Percentiles rank a stretch among this genome's conserved stretches.
Conservation (phyloP, 2,888 invertebrate genomes). For the Cephus rjabovi region DNA sequence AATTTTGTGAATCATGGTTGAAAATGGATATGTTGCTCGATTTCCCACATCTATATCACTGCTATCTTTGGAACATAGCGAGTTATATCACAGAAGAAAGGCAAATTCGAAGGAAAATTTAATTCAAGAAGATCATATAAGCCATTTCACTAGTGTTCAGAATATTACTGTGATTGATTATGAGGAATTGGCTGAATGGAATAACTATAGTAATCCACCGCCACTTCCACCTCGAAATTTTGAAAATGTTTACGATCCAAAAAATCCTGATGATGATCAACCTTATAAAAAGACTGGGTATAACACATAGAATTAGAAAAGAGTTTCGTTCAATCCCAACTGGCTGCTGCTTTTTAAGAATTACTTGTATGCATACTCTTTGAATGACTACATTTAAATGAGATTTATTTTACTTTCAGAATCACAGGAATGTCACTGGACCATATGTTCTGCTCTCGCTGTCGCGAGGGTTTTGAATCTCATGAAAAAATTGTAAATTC, state of each 20-base stretch:
- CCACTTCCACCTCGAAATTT: slow-evolving; percentile 32
- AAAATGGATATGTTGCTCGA: slow-evolving; percentile 30
- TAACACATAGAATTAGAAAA: background rate
- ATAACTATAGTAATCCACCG: slow-evolving; percentile 25
- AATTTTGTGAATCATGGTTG: slow-evolving; percentile 27
- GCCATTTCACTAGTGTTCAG: slow-evolving; percentile 26
- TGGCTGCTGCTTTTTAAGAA: slow-evolving; percentile 7
- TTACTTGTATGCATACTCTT: no score
- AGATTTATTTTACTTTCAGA: slow-evolving; percentile 58
- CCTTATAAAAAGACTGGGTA: slow-evolving; percentile 30
- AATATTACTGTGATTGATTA: slow-evolving; percentile 27
- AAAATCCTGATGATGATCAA: slow-evolving; percentile 16
- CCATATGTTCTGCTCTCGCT: slow-evolving; percentile 94
- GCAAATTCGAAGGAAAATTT: slow-evolving; percentile 37
- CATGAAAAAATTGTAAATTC: slow-evolving; percentile 99
- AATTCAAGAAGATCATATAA: slow-evolving; percentile 31
- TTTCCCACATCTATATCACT: slow-evolving; percentile 50
- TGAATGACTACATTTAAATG: background rate
- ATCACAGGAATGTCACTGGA: slow-evolving; percentile 83
- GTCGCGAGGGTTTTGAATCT: slow-evolving; percentile 94
- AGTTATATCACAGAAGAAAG: slow-evolving; percentile 56
- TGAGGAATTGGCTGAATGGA: slow-evolving; percentile 40
- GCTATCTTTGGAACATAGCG: slow-evolving; percentile 53
- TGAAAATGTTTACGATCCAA: slow-evolving; percentile 38
- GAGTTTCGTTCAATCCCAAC: background rate